Evolutionary conservation across 30 jellyfish, hydroid and myxozoan genomes (phyloP).

Genomic region (Calvadosia cruxmelitensis): DNA sequence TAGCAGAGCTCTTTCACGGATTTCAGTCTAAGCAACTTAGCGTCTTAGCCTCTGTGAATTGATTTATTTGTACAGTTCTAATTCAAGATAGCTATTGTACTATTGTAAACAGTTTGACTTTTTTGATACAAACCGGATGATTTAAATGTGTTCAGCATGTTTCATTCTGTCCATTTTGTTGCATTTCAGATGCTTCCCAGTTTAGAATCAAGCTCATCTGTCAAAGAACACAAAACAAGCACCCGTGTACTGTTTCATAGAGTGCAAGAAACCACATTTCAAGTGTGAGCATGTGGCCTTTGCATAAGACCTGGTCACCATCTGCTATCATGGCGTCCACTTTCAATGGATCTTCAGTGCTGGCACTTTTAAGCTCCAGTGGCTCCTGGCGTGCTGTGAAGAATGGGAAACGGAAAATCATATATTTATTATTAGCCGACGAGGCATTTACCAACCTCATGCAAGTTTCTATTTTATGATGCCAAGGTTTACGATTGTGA

Average conservation of each 20-base stretch:
- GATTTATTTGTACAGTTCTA: too few relatives aligned
- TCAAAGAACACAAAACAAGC: conserved; percentile 7
- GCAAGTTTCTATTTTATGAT: background rate
- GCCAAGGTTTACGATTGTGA: background rate
- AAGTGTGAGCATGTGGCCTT: conserved; percentile 41
- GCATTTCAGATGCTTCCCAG: conserved; percentile 27
- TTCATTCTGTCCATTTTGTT: background rate
- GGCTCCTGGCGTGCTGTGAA: too few relatives aligned
- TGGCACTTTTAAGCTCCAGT: background rate
- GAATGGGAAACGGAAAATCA: too few relatives aligned
- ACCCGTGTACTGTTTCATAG: conserved; percentile 11
- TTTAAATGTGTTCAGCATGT: background rate
- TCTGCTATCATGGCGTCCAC: too few relatives aligned
- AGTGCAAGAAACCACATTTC: conserved; percentile 15
- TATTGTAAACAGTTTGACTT: too few relatives aligned
- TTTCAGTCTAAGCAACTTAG: too few relatives aligned
- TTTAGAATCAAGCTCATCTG: conserved; percentile 9
- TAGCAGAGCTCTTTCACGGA: too few relatives aligned
- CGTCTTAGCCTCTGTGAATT: too few relatives aligned
- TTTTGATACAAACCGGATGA: background rate
- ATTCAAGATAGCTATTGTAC: too few relatives aligned
- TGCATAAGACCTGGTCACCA: too few relatives aligned
- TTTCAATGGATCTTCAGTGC: too few relatives aligned
- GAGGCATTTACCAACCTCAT: background rate
- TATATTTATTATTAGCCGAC: too few relatives aligned